Base-by-base conservation (phyloP, 1,140 invertebrate genomes). In the Neomicropteryx cornuta region DNA sequence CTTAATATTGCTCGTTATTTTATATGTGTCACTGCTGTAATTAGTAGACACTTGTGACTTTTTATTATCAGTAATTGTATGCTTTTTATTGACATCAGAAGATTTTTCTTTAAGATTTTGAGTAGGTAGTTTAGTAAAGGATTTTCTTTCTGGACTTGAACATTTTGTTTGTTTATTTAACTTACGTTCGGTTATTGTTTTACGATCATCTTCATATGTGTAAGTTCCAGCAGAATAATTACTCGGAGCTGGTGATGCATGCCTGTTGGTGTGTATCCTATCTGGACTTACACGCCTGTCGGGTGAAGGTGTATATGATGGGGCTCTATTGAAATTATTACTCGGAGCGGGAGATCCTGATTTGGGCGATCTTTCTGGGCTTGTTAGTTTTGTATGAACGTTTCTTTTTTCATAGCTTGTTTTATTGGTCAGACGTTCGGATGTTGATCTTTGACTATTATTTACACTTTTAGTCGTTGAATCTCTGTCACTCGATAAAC, bases 221-320 rank as follows among this genome's bases (percentile, higher is more conserved):
- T 40, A 18, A 23, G 33, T 39, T 6, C 35, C 30, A 27, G 44
- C 39, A 29, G 39, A 51, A 5, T 44, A 43, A 42, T 49, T 45
- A 18, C 46, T 52, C 6, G 51, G 37, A 34, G 45, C 46, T 19
- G 54, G 59, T 22, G 51, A 52, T 42, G 31, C 53, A n/a, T n/a
- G n/a, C 54, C 56, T 57, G 43, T 58, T 60, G 13, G 47, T 50
- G 11, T 56, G 53, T 28, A 50, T 48, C 38, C 37, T 47, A 32
- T 48, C 49, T 17, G n/a, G n/a, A n/a, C n/a, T n/a, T n/a, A n/a
- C n/a, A n/a, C n/a, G n/a, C n/a, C n/a, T n/a, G n/a, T n/a, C n/a
- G n/a, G n/a, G n/a, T n/a, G n/a, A n/a, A n/a, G n/a, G n/a, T n/a
- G n/a, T 14, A 19, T 49, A 29, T 10, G 32, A 18, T 13, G 38